Base-by-base conservation (phyloP, 2,888 invertebrate genomes). In the Asteroscopus sphinx region DNA sequence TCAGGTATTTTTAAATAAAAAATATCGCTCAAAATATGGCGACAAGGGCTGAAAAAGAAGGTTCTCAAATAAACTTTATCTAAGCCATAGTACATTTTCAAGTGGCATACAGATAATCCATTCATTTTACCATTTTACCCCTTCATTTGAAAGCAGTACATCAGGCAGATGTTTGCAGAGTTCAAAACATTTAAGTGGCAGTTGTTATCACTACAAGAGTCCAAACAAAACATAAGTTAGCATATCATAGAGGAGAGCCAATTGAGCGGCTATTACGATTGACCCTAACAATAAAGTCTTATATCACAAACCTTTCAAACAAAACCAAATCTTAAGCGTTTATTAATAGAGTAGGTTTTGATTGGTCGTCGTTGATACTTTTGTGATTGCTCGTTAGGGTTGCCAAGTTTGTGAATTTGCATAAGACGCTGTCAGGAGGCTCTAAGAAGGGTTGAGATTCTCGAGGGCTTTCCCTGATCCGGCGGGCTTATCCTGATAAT, bases 401-500 rank as follows among this genome's bases (percentile, higher is more conserved):
- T 68, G 79, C 79, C 77, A 88, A 91, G 88, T 91, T 92, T 86
- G 86, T 79, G 89, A 91, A 94, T 94, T 93, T 94, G 90, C 93
- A 93, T 94, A 94, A 93, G 93, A 91, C 86, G 89, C 87, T 92
- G 93, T 91, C 93, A 91, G 76, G 46, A 75, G 87, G 79, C 83
- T 81, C 87, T 87, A 82, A 83, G 91, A 94, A 93, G 93, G 93
- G 93, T 93, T 92, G 85, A 86, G 89, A 89, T 89, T 68, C 93
- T 91, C 92, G 81, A 89, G 93, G 93, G 92, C 88, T 90, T 89
- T 88, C 83, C 80, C 60, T 91, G 91, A 93, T 93, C 93, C 92
- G 77, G 84, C 82, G 79, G 86, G 91, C 90, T 94, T 93, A 94
- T 92, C 92, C 92, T 88, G 93, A 93, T 94, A 94, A 94, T 94